Base-by-base conservation (phyloP, 92 coral and sea anemone genomes). In the Isaurus tuberculatus region DNA sequence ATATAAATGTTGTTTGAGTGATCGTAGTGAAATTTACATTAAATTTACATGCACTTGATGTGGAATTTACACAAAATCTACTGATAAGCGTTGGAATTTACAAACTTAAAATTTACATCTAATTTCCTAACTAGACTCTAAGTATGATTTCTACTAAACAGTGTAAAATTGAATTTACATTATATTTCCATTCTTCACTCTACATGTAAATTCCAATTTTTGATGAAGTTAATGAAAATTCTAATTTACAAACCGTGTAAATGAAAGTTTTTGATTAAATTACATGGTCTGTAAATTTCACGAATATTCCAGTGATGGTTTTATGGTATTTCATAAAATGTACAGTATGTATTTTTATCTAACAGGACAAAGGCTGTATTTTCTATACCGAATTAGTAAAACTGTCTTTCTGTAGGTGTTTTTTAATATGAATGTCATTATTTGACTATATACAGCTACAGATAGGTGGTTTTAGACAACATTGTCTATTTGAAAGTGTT, bases 131-230 rank as follows among this genome's bases (percentile, higher is more conserved):
- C 73, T 68, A 34, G 29, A 68, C 46, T 32, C 73, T 34, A 31
- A 68, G 73, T 33, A 68, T 68, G 73, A 68, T 68, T 68, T 68
- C 73, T 68, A 49, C 48, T 68, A 68, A 68, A 68, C 73, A 68
- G 9, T 68, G 73, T 68, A 68, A 68, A 68, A 33, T 68, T 32
- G 73, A 68, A 68, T n/a, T n/a, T n/a, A n/a, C n/a, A n/a, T n/a
- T n/a, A n/a, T n/a, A n/a, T n/a, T n/a, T n/a, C n/a, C n/a, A 25
- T 65, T 65, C 70, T 65, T 65, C 70, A 65, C 29, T 65, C 70
- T 65, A 65, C 46, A 34, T 32, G 73, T 32, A 68, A 32, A 68
- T 34, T 68, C 32, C 48, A 33, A n/a, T n/a, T n/a, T n/a, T n/a
- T n/a, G n/a, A n/a, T n/a, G n/a, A n/a, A n/a, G n/a, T n/a, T n/a